Evolutionary conservation across 2,888 invertebrate genomes (phyloP), one percentile per base, ranked within the genome.

Genomic region (Liopterus haemorrhoidalis): DNA sequence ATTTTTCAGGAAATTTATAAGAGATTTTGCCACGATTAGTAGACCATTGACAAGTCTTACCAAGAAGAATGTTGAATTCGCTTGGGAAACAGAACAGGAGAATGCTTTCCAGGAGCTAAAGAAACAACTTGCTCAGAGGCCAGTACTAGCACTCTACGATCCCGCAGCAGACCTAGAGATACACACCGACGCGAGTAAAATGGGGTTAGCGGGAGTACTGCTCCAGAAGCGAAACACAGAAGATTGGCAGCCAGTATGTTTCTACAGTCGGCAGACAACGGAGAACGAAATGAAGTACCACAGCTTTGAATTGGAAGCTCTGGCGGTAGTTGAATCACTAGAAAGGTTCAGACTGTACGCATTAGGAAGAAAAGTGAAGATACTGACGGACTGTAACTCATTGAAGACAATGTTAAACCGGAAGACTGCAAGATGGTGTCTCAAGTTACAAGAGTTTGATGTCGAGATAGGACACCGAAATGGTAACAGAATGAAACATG

Each of bases 401-500:
- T 50, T 53, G 4, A 50, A 49, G 32, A 49, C 44, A 32, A 46
- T 49, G 4, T 27, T 40, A 19, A 37, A 15, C 16, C 53, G 53
- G 41, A 40, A 45, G 6, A 51, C 52, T 8, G 44, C 50, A 28
- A 40, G 51, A 15, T 51, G 51, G 49, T 31, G 45, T 33, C 14
- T 53, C n/a, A 37, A 11, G 4, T 37, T 52, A 25, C 48, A 54
- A 37, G 44, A 52, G 24, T 54, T 49, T 44, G 33, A 21, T 24
- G 50, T 50, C 37, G 15, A 42, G 31, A 45, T 53, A 22, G 15
- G 33, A 31, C 48, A 53, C 30, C 47, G 36, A 28, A 28, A 50
- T 6, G 52, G 52, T 8, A 14, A 22, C 4, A 51, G 50, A 40
- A 62, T 66, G 59, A 12, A 42, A 33, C 63, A 64, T 44, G 61